Percentiles rank a stretch among this genome's conserved stretches.
Evolutionary conservation across 92 coral and sea anemone genomes (phyloP).

Genomic region (Blastomussa wellsi): DNA sequence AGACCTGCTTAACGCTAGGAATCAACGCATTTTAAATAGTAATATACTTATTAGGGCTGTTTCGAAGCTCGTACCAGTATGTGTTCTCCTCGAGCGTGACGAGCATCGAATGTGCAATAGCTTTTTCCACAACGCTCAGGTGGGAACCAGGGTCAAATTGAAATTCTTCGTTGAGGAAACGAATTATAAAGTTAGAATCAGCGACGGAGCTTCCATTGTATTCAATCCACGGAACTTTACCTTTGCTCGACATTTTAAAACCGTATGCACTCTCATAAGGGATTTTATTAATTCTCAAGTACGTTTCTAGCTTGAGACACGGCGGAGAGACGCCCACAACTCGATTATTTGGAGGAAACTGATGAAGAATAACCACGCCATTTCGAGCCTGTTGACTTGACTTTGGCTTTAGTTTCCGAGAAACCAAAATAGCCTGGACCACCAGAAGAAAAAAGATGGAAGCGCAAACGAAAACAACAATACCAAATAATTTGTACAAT

Average conservation of each 20-base stretch:
- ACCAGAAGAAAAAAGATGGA: conserved; percentile 7
- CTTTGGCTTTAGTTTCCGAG: conserved; percentile 2
- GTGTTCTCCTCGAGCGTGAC: conserved; percentile 69
- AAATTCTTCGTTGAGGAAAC: conserved; percentile 60
- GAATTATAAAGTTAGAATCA: conserved; percentile 57
- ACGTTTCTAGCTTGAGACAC: conserved; percentile 59
- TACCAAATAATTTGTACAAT: background rate
- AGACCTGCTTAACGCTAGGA: too few relatives aligned
- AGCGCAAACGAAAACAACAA: background rate
- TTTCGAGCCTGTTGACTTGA: conserved; percentile 9
- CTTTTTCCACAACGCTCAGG: conserved; percentile 47
- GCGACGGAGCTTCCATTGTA: conserved; percentile 47
- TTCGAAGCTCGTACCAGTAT: conserved; percentile 41
- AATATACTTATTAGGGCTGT: background rate
- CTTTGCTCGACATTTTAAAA: conserved; percentile 52
- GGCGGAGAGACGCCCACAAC: conserved; percentile 62
- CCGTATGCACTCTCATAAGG: conserved; percentile 60
- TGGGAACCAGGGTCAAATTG: conserved; percentile 50
- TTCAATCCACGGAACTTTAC: conserved; percentile 69
- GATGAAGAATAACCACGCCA: conserved; percentile 59
- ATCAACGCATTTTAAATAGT: background rate
- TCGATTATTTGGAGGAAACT: conserved; percentile 53
- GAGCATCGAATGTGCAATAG: conserved; percentile 53
- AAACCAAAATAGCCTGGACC: conserved; percentile 13
- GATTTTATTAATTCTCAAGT: conserved; percentile 56